These are phyloP conservation scores for Galemys pyrenaicus DNA, from an alignment of 2,113 vertebrate species.

Conservation along the genomic window DNA sequence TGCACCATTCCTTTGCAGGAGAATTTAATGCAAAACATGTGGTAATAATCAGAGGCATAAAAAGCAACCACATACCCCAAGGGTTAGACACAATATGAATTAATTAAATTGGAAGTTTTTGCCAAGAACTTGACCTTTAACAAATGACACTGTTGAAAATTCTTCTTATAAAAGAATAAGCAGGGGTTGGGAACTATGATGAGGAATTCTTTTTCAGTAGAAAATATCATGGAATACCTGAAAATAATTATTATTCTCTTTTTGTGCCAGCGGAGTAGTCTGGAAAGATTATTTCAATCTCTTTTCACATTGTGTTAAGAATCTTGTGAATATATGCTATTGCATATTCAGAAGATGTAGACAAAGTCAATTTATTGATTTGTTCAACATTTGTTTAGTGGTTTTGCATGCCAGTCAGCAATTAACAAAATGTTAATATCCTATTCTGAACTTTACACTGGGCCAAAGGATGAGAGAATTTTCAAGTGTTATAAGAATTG, in stretches of 20 bases:
- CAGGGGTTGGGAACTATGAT: neutral
- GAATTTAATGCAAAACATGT: neutral
- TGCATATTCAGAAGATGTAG: slow-evolving; percentile 40
- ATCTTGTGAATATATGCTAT: slow-evolving; percentile 58
- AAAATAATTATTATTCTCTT: slow-evolving; percentile 44
- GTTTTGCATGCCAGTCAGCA: slow-evolving; percentile 46
- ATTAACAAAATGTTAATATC: slow-evolving; percentile 58
- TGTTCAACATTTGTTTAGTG: slow-evolving; percentile 61
- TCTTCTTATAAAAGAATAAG: slow-evolving; percentile 20
- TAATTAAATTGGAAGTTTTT: slow-evolving; percentile 55
- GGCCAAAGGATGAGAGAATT: neutral
- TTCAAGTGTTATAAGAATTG: neutral
- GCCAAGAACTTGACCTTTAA: slow-evolving; percentile 21
- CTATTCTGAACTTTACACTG: neutral
- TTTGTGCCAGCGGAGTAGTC: slow-evolving; percentile 34
- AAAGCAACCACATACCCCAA: slow-evolving; percentile 32
- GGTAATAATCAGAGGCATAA: slow-evolving; percentile 44
- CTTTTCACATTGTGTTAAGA: slow-evolving; percentile 44
- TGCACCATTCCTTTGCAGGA: neutral
- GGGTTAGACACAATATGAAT: slow-evolving; percentile 3
- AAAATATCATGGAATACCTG: slow-evolving; percentile 46
- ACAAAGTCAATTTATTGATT: slow-evolving; percentile 59
- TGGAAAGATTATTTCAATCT: slow-evolving; percentile 43
- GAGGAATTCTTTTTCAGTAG: neutral
- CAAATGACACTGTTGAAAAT: slow-evolving; percentile 24